These are phyloP conservation scores for Acrobasis suavella DNA, from an alignment of 2,888 invertebrate species.

Conservation along the genomic window DNA sequence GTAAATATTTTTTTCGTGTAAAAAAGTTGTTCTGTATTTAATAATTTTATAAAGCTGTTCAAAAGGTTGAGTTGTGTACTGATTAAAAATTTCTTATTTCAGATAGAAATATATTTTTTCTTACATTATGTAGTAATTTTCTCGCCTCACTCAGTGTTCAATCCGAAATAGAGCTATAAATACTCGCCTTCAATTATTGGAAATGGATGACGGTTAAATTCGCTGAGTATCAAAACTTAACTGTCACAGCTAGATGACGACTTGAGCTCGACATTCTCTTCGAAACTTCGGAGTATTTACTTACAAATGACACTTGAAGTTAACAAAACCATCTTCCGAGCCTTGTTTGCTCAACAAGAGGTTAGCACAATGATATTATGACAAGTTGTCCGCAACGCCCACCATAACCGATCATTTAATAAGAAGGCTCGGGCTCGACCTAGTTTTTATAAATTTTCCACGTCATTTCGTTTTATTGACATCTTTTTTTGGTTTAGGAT, in stretches of 20 bases:
- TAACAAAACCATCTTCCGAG: constrained; percentile 13
- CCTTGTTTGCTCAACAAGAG: constrained; percentile 10
- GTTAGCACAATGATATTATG: constrained; percentile 17
- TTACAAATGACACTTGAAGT: neutral
- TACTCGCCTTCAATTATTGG: neutral
- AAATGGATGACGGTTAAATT: too few relatives aligned
- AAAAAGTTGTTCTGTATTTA: too few relatives aligned
- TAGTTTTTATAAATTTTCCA: constrained; percentile 18
- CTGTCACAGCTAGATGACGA: too few relatives aligned
- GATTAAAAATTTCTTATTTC: too few relatives aligned
- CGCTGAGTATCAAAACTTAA: too few relatives aligned
- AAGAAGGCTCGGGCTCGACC: constrained; percentile 12
- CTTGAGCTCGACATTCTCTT: neutral
- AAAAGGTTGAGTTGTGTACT: too few relatives aligned
- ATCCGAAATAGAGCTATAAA: too few relatives aligned
- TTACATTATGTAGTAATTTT: too few relatives aligned
- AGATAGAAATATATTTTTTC: too few relatives aligned
- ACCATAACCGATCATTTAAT: constrained; percentile 9
- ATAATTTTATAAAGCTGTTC: too few relatives aligned
- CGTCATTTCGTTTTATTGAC: constrained; percentile 18
- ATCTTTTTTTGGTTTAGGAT: neutral
- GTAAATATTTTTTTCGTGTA: too few relatives aligned
- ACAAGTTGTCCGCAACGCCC: constrained; percentile 12
- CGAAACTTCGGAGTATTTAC: neutral
- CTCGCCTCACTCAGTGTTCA: neutral